phyloP scores from a whole-genome alignment of 1,140 invertebrate genomes.

The Diorhabda carinulata region DNA sequence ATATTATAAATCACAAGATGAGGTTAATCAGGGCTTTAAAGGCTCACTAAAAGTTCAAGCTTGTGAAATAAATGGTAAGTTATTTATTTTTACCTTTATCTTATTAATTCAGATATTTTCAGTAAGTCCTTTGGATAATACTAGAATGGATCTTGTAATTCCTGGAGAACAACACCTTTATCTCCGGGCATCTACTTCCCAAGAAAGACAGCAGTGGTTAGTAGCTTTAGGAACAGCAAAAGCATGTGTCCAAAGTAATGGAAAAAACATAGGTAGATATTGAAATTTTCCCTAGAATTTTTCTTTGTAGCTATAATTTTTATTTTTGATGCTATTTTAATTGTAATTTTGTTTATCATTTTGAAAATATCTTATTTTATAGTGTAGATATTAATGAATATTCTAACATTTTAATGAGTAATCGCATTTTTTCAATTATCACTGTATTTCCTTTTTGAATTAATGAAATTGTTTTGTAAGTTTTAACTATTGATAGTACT shows the following conservation, averaged over 20 bases:
- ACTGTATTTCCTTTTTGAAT: too few relatives aligned
- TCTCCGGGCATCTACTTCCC: slow-evolving; percentile 66
- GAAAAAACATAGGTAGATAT: slow-evolving; percentile 48
- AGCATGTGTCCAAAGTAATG: slow-evolving; percentile 59
- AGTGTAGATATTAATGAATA: too few relatives aligned
- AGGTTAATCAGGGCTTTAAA: slow-evolving; percentile 79
- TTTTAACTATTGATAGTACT: too few relatives aligned
- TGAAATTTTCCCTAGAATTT: not conserved
- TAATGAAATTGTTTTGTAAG: too few relatives aligned
- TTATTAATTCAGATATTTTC: slow-evolving; percentile 32
- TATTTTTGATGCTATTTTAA: too few relatives aligned
- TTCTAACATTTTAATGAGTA: too few relatives aligned
- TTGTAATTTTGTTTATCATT: too few relatives aligned
- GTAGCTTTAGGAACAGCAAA: slow-evolving; percentile 77
- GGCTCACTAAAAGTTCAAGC: slow-evolving; percentile 78
- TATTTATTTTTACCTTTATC: slow-evolving; percentile 3
- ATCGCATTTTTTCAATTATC: too few relatives aligned
- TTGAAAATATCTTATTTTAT: too few relatives aligned
- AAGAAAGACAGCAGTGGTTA: slow-evolving; percentile 76
- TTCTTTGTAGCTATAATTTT: not conserved
- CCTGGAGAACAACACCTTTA: slow-evolving; percentile 80
- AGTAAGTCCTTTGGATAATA: slow-evolving; percentile 70
- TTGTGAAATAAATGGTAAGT: slow-evolving; percentile 74
- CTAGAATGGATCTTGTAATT: slow-evolving; percentile 72
- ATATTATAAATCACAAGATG: slow-evolving; percentile 79